Percentiles rank a stretch among this genome's conserved stretches.
Conservation (phyloP, 2,888 invertebrate species). For the Helobdella robusta region DNA sequence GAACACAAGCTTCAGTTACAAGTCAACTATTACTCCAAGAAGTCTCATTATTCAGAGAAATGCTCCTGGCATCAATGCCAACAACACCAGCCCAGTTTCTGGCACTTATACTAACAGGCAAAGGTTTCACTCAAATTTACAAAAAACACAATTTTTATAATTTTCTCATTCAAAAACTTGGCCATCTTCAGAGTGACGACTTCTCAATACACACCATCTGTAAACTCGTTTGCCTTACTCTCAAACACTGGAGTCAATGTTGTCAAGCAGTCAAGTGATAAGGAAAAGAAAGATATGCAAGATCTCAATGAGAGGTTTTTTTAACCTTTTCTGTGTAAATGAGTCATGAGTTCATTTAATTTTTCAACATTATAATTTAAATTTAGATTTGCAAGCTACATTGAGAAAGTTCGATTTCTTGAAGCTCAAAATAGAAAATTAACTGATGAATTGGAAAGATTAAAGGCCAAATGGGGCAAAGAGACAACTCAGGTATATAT, state of each 20-base stretch:
- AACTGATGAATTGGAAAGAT: constrained; percentile 45
- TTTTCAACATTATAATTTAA: not conserved
- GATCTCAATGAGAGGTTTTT: constrained; percentile 53
- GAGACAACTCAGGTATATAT: constrained; percentile 36
- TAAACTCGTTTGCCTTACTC: constrained; percentile 34
- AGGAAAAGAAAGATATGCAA: constrained; percentile 53
- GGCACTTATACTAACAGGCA: not conserved
- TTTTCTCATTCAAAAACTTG: too few relatives aligned
- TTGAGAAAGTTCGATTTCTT: constrained; percentile 51
- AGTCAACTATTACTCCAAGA: constrained; percentile 26
- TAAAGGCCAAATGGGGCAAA: constrained; percentile 39
- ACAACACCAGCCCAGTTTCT: not conserved
- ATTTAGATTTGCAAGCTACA: constrained; percentile 52
- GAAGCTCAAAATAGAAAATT: constrained; percentile 50
- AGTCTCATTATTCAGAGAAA: constrained; percentile 30
- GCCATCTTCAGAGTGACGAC: too few relatives aligned
- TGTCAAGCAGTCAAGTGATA: constrained; percentile 49
- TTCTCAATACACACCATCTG: not conserved
- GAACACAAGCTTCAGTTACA: constrained; percentile 25
- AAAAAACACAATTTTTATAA: too few relatives aligned
- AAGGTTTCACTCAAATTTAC: too few relatives aligned
- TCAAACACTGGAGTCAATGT: constrained; percentile 45
- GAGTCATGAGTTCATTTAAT: not conserved
- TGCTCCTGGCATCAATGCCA: not conserved
- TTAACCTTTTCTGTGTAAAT: not conserved